A percentile compares a stretch with the other conserved stretches of the same genome.
phyloP scores from a whole-genome alignment of 2,888 invertebrate genomes.

The Melanostoma mellinum region DNA sequence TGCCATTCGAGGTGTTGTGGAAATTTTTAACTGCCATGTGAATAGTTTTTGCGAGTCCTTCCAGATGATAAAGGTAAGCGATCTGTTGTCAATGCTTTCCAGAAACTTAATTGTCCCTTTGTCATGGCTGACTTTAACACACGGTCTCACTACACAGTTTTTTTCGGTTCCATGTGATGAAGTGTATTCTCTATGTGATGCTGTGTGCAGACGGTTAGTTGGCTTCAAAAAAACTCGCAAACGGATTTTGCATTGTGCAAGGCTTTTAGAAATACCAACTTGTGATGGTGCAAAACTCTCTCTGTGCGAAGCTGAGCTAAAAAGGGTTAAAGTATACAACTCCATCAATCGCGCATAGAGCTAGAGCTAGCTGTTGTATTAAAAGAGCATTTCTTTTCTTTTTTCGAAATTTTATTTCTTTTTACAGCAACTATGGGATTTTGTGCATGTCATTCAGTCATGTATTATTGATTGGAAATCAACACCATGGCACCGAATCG shows the following conservation, averaged over 20 bases:
- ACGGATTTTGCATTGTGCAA: slow-evolving; percentile 88
- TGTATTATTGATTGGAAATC: slow-evolving; percentile 96
- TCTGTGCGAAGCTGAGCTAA: slow-evolving; percentile 89
- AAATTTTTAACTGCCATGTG: slow-evolving; percentile 90
- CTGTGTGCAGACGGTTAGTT: slow-evolving; percentile 85
- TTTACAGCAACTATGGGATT: slow-evolving; percentile 93
- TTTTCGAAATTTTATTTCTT: slow-evolving; percentile 12
- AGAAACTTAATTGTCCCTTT: slow-evolving; percentile 44
- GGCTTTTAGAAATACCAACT: slow-evolving; percentile 92
- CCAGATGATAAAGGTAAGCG: slow-evolving; percentile 56
- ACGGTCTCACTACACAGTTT: slow-evolving; percentile 81
- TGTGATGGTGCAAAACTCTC: slow-evolving; percentile 92
- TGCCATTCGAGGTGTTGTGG: slow-evolving; percentile 90
- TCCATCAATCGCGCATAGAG: slow-evolving; percentile 11
- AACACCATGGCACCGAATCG: slow-evolving; percentile 96
- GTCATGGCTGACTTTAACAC: slow-evolving; percentile 47
- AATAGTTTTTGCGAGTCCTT: slow-evolving; percentile 76
- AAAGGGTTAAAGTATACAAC: slow-evolving; percentile 86
- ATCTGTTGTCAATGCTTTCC: slow-evolving; percentile 17
- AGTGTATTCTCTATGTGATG: slow-evolving; percentile 88
- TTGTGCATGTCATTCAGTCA: slow-evolving; percentile 91
- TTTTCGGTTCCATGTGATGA: slow-evolving; percentile 86
- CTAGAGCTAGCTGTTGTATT: slow-evolving; percentile 26
- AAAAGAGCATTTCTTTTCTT: slow-evolving; percentile 35
- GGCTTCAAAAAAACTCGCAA: slow-evolving; percentile 87